Percentiles rank a stretch among this genome's conserved stretches.
Conservation (phyloP, 2,888 invertebrate species). For the Lydus trimaculatus region DNA sequence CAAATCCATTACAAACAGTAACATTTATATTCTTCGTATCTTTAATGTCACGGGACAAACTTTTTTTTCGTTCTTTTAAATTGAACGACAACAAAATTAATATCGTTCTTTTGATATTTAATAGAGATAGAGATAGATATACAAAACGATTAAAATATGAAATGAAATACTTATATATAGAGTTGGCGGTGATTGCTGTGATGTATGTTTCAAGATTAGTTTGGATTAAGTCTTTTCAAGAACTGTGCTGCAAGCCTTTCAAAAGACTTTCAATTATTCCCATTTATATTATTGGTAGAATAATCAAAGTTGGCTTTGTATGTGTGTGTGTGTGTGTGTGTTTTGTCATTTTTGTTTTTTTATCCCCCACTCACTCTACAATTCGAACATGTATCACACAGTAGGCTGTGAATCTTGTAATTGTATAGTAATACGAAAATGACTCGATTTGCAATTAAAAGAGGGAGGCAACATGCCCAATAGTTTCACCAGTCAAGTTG, state of each 20-base stretch:
- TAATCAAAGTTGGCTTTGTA: background rate
- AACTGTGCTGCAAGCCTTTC: background rate
- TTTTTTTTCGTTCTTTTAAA: background rate
- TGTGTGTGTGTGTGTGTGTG: background rate
- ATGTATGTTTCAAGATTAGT: background rate
- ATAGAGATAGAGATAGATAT: background rate
- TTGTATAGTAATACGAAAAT: no score
- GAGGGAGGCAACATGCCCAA: no score
- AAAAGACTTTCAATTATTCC: background rate
- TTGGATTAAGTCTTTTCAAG: background rate
- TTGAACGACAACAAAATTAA: constrained; percentile 1
- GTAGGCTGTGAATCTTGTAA: no score
- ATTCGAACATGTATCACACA: no score
- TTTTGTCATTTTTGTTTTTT: background rate
- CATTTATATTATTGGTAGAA: background rate
- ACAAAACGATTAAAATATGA: no score
- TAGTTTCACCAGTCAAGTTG: no score
- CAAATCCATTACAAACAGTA: constrained; percentile 1
- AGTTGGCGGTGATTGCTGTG: background rate
- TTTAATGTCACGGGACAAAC: background rate
- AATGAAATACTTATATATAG: background rate
- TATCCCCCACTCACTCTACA: background rate
- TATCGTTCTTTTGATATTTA: background rate
- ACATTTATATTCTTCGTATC: constrained; percentile 5
- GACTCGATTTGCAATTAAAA: no score